These are phyloP conservation scores for Oncorhynchus masou DNA, from an alignment of 2,113 vertebrate genomes.

Conservation along the genomic window DNA sequence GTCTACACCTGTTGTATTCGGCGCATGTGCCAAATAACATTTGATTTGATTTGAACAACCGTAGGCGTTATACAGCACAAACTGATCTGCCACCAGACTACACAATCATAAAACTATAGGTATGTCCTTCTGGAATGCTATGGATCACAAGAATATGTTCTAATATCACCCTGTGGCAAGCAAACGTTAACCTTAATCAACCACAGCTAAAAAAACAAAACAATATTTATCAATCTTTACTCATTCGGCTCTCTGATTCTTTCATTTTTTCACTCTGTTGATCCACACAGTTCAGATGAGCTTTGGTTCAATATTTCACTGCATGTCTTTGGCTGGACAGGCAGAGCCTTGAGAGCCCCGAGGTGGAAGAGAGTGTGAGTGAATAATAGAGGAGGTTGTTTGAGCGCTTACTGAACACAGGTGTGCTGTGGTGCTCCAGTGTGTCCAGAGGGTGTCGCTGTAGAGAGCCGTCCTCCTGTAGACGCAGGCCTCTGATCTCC, in stretches of 20 bases:
- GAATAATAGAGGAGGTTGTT: conserved; percentile 15
- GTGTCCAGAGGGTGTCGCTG: conserved; percentile 49
- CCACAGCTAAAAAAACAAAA: no score
- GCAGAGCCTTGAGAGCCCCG: neutral
- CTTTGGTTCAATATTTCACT: conserved; percentile 1
- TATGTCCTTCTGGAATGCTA: conserved; percentile 29
- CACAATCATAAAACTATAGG: neutral
- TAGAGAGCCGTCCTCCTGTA: conserved; percentile 25
- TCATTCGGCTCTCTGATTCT: neutral
- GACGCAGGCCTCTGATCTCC: conserved; percentile 64
- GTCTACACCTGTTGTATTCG: no score
- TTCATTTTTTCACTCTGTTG: conserved; percentile 19
- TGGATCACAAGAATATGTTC: conserved; percentile 15
- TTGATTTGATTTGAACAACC: no score
- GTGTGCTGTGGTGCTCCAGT: conserved; percentile 53
- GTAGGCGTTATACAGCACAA: no score
- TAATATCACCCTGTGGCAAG: no score
- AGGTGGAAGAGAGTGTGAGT: conserved; percentile 7
- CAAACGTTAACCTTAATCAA: no score
- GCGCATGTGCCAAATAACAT: no score
- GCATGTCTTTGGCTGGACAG: no score
- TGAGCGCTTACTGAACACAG: conserved; percentile 70
- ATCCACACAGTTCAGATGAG: conserved; percentile 25
- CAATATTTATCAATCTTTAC: neutral
- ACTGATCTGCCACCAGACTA: no score